Base-by-base conservation (phyloP, 2,113 vertebrate genomes). In the Cebidichthys violaceus region DNA sequence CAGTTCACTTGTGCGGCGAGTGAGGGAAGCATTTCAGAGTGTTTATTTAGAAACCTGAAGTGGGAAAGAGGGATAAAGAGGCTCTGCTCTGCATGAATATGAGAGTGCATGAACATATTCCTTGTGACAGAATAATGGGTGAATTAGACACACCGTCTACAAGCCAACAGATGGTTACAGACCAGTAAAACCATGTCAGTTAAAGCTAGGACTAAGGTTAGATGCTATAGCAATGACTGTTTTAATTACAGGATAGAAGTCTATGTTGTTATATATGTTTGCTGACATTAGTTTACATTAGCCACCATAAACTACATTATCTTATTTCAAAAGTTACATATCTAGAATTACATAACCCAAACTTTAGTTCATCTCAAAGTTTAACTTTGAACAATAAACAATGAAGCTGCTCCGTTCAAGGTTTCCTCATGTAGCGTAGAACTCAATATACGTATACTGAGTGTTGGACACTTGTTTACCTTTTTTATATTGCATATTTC, bases 31-130 rank as follows among this genome's bases (percentile, higher is more conserved):
- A 76, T 89, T 92, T 91, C 84, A 76, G 24, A 86, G 31, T 68
- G 74, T 88, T 92, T 84, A 87, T 82, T 92, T 87, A 80, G 62
- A 84, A 90, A 79, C 33, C 54, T 41, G 75, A 84, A 81, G 60
- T 69, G 62, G 35, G 45, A 83, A 81, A 84, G 33, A 65, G 45
- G 45, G 33, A 76, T 75, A 66, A 77, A 77, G 33, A 78, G 67
- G 37, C 72, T 82, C 20, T 59, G 31, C 27, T 62, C 64, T 45
- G 62, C 55, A 71, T 35, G 29, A 70, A 65, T 43, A 52, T 24
- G 62, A 18, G 24, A 68, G 17, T 52, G 47, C 14, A 31, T 43
- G 17, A 61, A 81, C 37, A 37, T 50, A 57, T 31, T 52, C 14
- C 27, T 78, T 43, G 69, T 76, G 13, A 35, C 10, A 31, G 2